Evolutionary conservation across 2,113 vertebrate genomes (phyloP).

Genomic region (Leptosomus discolor): DNA sequence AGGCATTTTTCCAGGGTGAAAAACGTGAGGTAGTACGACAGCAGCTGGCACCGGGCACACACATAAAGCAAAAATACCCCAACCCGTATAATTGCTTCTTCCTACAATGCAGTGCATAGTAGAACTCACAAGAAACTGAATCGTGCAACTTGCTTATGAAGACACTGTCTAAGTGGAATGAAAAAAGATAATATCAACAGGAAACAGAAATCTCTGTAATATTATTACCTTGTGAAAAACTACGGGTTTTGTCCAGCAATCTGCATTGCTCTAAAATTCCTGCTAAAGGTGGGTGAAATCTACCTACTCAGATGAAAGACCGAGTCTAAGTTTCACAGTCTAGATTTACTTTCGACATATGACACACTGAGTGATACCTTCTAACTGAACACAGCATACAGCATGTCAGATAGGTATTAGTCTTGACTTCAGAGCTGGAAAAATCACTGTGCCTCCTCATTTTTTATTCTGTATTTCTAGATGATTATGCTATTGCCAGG

Average conservation of each 20-base stretch:
- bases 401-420: background rate
- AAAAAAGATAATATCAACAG: background rate
- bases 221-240: background rate
- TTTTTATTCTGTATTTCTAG: background rate
- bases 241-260: background rate
- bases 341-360: background rate
- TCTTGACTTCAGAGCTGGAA: background rate
- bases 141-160: background rate
- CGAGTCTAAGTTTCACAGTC: background rate
- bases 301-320: background rate
- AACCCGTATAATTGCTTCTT: background rate
- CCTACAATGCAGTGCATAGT: background rate
- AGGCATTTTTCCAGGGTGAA: background rate
- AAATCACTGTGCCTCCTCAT: background rate
- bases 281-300: background rate
- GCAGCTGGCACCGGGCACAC: background rate
- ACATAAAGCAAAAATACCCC: rapidly evolving
- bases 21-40: background rate
- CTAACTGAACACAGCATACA: background rate
- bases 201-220: background rate
- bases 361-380: background rate
- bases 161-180: background rate
- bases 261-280: background rate
- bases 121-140: background rate
- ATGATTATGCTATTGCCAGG: background rate